Evolutionary conservation across 2,113 vertebrate genomes (phyloP).

Genomic region (Diphyllodes magnificus): DNA sequence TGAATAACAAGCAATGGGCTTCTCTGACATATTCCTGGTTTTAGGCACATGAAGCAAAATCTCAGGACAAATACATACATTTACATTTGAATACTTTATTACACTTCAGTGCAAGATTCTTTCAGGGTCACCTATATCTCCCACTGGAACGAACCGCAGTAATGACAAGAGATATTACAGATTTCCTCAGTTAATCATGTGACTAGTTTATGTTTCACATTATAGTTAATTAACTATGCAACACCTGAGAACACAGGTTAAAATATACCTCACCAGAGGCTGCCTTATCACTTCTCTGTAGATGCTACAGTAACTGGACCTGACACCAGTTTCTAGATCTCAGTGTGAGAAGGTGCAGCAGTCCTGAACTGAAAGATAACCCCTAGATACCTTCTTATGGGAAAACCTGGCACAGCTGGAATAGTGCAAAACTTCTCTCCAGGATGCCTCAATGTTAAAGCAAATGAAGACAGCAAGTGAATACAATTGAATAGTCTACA

Average conservation of each 20-base stretch:
- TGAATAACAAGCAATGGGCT: neutral
- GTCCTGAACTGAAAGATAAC: neutral
- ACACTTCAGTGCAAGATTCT: neutral
- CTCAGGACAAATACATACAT: neutral
- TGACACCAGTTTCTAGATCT: neutral
- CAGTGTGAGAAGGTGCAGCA: neutral
- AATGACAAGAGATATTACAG: neutral
- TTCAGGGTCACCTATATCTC: neutral
- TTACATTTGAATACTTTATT: neutral
- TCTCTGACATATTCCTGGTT: neutral
- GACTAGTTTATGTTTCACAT: constrained; percentile 16
- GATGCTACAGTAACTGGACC: neutral
- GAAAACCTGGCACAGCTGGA: neutral
- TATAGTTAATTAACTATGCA: neutral
- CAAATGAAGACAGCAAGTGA: neutral
- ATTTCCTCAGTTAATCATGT: neutral
- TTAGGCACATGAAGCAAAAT: neutral
- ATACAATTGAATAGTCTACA: neutral
- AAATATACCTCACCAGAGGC: neutral
- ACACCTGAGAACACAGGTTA: neutral
- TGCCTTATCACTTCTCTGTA: neutral
- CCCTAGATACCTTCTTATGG: neutral
- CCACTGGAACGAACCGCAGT: neutral
- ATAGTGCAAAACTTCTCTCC: neutral
- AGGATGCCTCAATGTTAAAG: neutral